These are phyloP conservation scores for Euzophera pinguis DNA, from an alignment of 2,888 invertebrate species.

Conservation along the genomic window DNA sequence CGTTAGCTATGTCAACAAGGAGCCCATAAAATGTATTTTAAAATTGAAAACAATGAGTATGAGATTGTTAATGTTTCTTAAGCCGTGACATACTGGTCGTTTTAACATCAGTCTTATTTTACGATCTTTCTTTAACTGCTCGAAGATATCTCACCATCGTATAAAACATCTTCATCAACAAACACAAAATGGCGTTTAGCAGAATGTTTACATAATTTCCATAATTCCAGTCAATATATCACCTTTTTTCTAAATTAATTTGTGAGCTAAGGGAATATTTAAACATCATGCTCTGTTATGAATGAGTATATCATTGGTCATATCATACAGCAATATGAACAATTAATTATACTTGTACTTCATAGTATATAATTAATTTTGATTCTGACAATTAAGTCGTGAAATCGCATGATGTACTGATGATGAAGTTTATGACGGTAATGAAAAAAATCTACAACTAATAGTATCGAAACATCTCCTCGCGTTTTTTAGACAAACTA, in stretches of 20 bases:
- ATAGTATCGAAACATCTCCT: too few relatives aligned
- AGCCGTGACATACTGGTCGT: slow-evolving; percentile 15
- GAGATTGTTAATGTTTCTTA: slow-evolving; percentile 31
- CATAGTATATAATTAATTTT: slow-evolving; percentile 37
- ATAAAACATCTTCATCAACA: too few relatives aligned
- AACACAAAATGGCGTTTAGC: too few relatives aligned
- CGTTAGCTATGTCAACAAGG: slow-evolving; percentile 31
- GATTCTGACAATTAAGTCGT: slow-evolving; percentile 27
- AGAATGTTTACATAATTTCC: too few relatives aligned
- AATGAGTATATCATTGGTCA: not conserved
- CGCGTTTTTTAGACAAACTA: too few relatives aligned
- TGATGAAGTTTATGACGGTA: too few relatives aligned
- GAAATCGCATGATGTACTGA: slow-evolving; percentile 10
- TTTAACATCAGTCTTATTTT: not conserved
- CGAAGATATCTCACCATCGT: not conserved
- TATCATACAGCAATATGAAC: not conserved
- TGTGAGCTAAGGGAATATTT: too few relatives aligned
- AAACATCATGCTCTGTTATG: too few relatives aligned
- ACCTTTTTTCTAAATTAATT: not conserved
- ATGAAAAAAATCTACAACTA: too few relatives aligned
- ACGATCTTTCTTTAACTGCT: not conserved
- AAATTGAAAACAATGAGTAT: slow-evolving; percentile 28
- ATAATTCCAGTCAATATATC: not conserved
- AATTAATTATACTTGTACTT: slow-evolving; percentile 22
- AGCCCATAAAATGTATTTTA: slow-evolving; percentile 27